Base-by-base conservation (phyloP, 2,113 vertebrate genomes). In the Zeus faber region DNA sequence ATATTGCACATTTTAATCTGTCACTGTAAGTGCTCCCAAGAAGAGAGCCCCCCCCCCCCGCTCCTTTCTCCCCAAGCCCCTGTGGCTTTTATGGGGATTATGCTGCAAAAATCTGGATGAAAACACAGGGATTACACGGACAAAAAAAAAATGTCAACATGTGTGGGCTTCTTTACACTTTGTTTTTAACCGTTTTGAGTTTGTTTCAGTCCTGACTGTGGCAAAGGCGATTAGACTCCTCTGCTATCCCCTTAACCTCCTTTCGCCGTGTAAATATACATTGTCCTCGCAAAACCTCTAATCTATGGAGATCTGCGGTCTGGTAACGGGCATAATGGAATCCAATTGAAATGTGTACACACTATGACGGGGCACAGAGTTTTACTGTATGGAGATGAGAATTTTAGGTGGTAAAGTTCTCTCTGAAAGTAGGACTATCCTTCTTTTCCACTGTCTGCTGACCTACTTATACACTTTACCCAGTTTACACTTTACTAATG, bases 121-220 rank as follows among this genome's bases (percentile, higher is more conserved):
- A 75, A 70, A 75, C 62, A 75, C 46, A 57, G 39, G 62, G 67
- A 75, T 75, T 75, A 70, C 54, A 49, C 37, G 27, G 40, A 67
- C 46, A 49, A 53, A 43, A 68, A 37, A 37, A 37, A n/a, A 37
- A 64, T 43, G 45, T 60, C 65, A 67, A 70, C 54, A 70, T 74
- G 62, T 70, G 67, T 66, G 49, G 53, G 54, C 44, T 70, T 75
- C 65, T 65, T 69, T 64, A 59, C 66, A 70, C 72, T 62, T 67
- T 37, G 29, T 37, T 51, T 49, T 65, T 47, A 59, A 62, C 67
- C 25, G 21, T 56, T 52, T n/a, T 65, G 55, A 56, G 62, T 31
- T 41, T 16, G 18, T 48, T 45, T 58, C 48, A 14, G 18, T 27
- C 29, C 47, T 49, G 21, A 44, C 22, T 7, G 53, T 24, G 45